phyloP scores from a whole-genome alignment of 2,888 invertebrate species.

The Selenia dentaria region DNA sequence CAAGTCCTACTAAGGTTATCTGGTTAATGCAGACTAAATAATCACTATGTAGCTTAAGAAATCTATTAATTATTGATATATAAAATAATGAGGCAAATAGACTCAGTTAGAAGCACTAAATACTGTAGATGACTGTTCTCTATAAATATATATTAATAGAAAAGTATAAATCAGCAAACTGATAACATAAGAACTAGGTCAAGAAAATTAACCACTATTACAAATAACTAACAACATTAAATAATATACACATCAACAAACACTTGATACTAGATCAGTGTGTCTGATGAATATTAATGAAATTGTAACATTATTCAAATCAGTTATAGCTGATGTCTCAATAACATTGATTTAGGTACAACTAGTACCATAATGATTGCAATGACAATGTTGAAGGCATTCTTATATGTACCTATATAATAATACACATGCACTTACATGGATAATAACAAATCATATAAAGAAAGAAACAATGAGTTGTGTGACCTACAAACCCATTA shows the following conservation, averaged over 20 bases:
- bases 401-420: neutral
- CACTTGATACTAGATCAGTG: constrained; percentile 4
- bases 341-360: constrained; percentile 3
- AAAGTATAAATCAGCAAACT: no score
- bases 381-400: neutral
- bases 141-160: no score
- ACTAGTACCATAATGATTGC: constrained; percentile 1
- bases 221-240: neutral
- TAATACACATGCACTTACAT: neutral
- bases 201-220: no score
- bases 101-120: no score
- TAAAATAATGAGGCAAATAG: no score
- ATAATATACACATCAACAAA: neutral
- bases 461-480: constrained; percentile 36
- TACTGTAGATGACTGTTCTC: no score
- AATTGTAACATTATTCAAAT: constrained; percentile 20
- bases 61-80: no score
- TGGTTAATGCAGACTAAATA: no score
- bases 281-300: constrained; percentile 26
- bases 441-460: constrained; percentile 34
- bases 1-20: no score
- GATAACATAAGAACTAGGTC: no score
- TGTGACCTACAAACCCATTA: constrained; percentile 46
- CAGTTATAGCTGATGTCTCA: constrained; percentile 4
- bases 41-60: no score